Percentiles rank a stretch among this genome's conserved stretches.
phyloP scores from a whole-genome alignment of 2,797 vertebrate genomes.

The Neomorphus geoffroyi region DNA sequence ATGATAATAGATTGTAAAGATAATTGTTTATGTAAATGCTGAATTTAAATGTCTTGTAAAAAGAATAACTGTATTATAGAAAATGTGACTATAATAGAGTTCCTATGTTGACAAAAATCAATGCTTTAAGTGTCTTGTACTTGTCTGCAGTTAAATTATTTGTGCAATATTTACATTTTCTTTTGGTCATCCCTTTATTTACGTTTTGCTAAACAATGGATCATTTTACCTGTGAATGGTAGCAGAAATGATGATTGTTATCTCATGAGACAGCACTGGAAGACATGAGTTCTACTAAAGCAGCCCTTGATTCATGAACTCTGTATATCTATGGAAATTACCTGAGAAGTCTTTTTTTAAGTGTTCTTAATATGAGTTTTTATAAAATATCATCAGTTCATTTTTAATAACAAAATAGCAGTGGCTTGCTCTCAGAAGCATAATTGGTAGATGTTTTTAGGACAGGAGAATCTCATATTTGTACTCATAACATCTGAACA shows the following conservation, averaged over 20 bases:
- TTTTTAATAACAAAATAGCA: not conserved
- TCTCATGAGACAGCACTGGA: not conserved
- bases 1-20: slow-evolving; percentile 62
- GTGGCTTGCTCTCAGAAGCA: not conserved
- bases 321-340: not conserved
- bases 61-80: slow-evolving; percentile 66
- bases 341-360: not conserved
- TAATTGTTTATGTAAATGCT: slow-evolving; percentile 64
- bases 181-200: slow-evolving; percentile 49
- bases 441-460: slow-evolving; percentile 15
- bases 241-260: slow-evolving; percentile 40
- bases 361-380: not conserved
- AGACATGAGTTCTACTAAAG: slow-evolving; percentile 25
- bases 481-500: not conserved
- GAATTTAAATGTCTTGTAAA: slow-evolving; percentile 71
- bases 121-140: slow-evolving; percentile 67
- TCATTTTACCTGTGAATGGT: slow-evolving; percentile 20
- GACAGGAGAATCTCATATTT: not conserved
- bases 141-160: slow-evolving; percentile 81
- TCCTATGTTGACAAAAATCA: slow-evolving; percentile 55
- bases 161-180: slow-evolving; percentile 77
- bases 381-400: not conserved
- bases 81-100: slow-evolving; percentile 63
- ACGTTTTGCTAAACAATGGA: slow-evolving; percentile 42
- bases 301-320: not conserved